Conservation (phyloP, 2,888 invertebrate genomes). For the Parelbella ahira region DNA sequence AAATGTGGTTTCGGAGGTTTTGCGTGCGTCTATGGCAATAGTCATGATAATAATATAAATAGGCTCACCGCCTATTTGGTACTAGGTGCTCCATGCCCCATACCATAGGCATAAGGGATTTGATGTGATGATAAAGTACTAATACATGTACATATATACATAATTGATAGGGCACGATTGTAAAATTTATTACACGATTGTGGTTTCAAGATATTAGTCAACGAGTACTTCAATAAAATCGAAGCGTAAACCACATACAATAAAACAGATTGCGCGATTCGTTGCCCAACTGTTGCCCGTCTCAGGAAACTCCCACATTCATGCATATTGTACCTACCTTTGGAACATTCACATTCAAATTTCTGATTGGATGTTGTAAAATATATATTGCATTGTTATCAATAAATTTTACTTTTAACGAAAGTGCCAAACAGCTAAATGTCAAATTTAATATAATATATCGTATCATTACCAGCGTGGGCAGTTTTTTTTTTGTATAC, state of each 20-base stretch:
- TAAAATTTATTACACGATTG: neutral
- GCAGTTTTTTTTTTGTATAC: too few relatives aligned
- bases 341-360: neutral
- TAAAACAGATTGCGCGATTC: constrained; percentile 32
- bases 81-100: too few relatives aligned
- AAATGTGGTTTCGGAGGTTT: too few relatives aligned
- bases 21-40: too few relatives aligned
- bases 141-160: neutral
- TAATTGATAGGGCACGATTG: neutral
- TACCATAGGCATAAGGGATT: too few relatives aligned
- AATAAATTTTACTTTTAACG: constrained; percentile 1
- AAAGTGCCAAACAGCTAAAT: too few relatives aligned
- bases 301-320: constrained; percentile 39
- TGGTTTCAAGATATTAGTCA: neutral
- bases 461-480: too few relatives aligned
- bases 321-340: constrained; percentile 14
- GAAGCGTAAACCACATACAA: constrained; percentile 31
- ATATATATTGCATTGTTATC: neutral
- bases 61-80: too few relatives aligned
- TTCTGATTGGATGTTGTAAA: neutral
- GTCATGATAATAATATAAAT: too few relatives aligned
- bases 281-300: constrained; percentile 41
- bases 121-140: too few relatives aligned
- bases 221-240: constrained; percentile 2
- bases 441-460: too few relatives aligned